Evolutionary conservation across 2,113 vertebrate species (phyloP), one percentile per base, ranked within the genome.

Genomic region (Periophthalmodon schlosseri): DNA sequence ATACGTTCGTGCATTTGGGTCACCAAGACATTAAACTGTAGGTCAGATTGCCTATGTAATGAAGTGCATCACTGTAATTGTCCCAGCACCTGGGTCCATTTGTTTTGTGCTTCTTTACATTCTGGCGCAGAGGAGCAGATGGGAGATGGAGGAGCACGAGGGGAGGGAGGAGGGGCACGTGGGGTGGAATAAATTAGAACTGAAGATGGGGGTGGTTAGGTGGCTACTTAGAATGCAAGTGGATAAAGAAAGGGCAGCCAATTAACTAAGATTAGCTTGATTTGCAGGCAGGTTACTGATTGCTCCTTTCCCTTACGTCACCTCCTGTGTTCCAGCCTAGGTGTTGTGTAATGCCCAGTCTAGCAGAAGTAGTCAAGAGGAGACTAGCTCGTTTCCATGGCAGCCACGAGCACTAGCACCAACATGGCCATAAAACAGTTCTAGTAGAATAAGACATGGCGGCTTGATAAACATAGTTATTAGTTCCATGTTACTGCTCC

Each of bases 91-190:
- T 44, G 54, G 9, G 39, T 13, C 68, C 52, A 34, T 47, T 34
- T 64, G 71, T 36, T 61, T 64, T 18, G 23, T 58, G 69, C 61
- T 67, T 77, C n/a, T 72, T 72, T 76, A 58, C 61, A 72, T 72
- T 63, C 13, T 81, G 67, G 54, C 0, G 63, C 66, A 56, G 66
- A 1, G 21, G 58, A 86, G 84, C 87, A 89, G 86, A 87, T 91
- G 86, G 89, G 68, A 70, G 70, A 44, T 28, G 63, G 75, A 80
- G 73, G 66, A 75, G 71, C 63, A 52, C 0, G 50, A 63, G 68
- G 50, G 74, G 74, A 73, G 86, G 63, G 72, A 71, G 86, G 76
- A 66, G 76, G 84, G 58, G 76, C 50, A n/a, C 23, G 15, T 39
- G 23, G 18, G n/a, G 18, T 18, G 61, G 54, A 5, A 54, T 68